Conservation (phyloP, 2,888 invertebrate genomes). For the Lepidocyrtinus sp. region DNA sequence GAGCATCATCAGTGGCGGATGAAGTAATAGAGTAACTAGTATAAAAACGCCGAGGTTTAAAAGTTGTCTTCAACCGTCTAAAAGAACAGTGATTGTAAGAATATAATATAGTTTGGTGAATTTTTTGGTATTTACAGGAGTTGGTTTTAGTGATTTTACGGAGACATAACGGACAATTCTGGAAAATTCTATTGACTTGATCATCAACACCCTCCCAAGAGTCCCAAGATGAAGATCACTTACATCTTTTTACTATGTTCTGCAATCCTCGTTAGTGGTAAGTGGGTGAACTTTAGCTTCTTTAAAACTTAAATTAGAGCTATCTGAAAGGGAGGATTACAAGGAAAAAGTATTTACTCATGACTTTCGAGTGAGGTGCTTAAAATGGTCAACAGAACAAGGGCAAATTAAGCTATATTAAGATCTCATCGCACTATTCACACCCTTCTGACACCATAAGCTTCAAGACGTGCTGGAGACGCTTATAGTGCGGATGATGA, state of each 20-base stretch:
- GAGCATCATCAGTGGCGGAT: too few relatives aligned
- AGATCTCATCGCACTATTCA: not conserved
- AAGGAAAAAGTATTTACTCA: not conserved
- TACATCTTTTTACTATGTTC: constrained; percentile 22
- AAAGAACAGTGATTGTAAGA: too few relatives aligned
- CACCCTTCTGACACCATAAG: not conserved
- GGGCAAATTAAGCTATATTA: not conserved
- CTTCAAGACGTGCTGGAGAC: not conserved
- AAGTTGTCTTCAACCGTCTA: too few relatives aligned
- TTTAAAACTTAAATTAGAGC: too few relatives aligned
- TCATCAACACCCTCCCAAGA: not conserved
- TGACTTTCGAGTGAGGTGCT: not conserved
- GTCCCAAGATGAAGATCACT: constrained; percentile 21
- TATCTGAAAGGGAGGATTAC: not conserved
- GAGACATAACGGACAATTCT: too few relatives aligned
- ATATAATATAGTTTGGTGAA: too few relatives aligned
- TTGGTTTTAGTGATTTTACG: too few relatives aligned
- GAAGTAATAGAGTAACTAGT: too few relatives aligned
- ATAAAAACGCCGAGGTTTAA: too few relatives aligned
- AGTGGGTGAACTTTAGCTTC: not conserved
- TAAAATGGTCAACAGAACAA: not conserved
- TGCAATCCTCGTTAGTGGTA: constrained; percentile 11
- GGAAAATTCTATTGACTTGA: not conserved
- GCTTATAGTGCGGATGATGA: not conserved
- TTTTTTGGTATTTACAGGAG: too few relatives aligned